Conservation (phyloP, 2,888 invertebrate genomes). For the Pristionchus mayeri region DNA sequence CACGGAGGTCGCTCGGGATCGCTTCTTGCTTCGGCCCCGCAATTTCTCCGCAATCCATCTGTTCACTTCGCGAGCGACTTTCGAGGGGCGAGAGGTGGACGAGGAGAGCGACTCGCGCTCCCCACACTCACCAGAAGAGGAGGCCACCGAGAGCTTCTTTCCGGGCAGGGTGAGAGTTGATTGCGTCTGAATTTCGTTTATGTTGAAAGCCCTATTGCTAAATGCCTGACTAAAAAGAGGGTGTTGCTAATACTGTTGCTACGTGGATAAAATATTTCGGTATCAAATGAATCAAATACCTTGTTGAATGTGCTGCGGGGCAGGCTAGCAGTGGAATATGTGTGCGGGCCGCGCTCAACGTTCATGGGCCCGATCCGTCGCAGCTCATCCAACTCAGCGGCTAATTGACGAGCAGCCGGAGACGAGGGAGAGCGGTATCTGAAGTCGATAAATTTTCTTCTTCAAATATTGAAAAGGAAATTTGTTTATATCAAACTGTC, state of each 20-base stretch:
- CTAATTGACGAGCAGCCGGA: slow-evolving; percentile 74
- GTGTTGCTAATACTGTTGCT: too few species aligned
- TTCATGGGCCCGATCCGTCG: slow-evolving; percentile 62
- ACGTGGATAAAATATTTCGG: background rate
- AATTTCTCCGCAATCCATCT: slow-evolving; percentile 66
- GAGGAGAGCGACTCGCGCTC: slow-evolving; percentile 26
- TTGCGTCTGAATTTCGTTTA: slow-evolving; percentile 61
- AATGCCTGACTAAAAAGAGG: too few species aligned
- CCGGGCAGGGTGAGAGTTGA: slow-evolving; percentile 68
- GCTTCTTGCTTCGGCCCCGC: slow-evolving; percentile 46
- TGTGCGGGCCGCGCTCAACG: slow-evolving; percentile 12
- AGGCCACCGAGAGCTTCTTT: slow-evolving; percentile 64
- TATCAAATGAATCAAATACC: slow-evolving; percentile 24
- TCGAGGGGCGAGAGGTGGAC: slow-evolving; percentile 16
- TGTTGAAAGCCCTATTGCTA: too few species aligned
- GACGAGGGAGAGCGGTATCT: slow-evolving; percentile 71
- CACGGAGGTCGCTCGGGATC: slow-evolving; percentile 86
- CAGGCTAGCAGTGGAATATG: slow-evolving; percentile 67
- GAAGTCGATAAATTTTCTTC: too few species aligned
- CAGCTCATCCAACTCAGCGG: slow-evolving; percentile 75
- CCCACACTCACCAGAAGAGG: slow-evolving; percentile 61
- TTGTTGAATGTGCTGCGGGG: slow-evolving; percentile 67
- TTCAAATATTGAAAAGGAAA: too few species aligned
- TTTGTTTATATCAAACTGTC: too few species aligned
- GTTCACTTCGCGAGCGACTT: slow-evolving; percentile 64